Conservation (phyloP, 1,140 invertebrate species). For the Eumeta japonica region DNA sequence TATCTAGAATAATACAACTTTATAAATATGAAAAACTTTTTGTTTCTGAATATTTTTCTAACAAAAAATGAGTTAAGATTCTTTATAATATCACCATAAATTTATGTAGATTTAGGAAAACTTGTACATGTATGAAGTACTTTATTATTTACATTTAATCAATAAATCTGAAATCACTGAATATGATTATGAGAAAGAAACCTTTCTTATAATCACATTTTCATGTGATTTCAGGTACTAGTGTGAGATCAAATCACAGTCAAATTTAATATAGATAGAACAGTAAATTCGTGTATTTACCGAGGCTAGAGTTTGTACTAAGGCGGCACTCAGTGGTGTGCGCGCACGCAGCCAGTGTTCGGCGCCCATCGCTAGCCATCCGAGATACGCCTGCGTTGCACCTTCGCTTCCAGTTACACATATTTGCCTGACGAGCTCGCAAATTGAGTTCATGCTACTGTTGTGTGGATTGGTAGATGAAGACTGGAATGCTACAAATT, state of each 20-base stretch:
- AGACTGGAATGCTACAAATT: conserved; percentile 31
- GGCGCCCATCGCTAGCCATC: conserved; percentile 32
- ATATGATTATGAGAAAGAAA: no score
- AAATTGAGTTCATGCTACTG: conserved; percentile 67
- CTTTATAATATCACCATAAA: no score
- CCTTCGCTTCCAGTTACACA: conserved; percentile 62
- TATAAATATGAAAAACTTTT: no score
- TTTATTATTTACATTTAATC: no score
- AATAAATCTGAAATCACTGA: no score
- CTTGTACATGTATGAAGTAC: no score
- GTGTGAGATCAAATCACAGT: background rate
- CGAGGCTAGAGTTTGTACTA: conserved; percentile 36
- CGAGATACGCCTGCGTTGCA: conserved; percentile 30
- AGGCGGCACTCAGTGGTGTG: conserved; percentile 26
- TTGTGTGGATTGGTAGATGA: conserved; percentile 13
- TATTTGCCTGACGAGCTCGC: conserved; percentile 76
- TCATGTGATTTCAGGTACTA: background rate
- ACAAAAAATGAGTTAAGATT: no score
- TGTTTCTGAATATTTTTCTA: no score
- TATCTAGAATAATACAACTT: no score
- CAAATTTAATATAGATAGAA: conserved; percentile 3
- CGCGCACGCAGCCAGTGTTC: conserved; percentile 25
- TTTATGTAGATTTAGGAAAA: no score
- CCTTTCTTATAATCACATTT: no score
- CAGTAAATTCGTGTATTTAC: conserved; percentile 13